A percentile compares a stretch with the other conserved stretches of the same genome.
phyloP scores from a whole-genome alignment of 2,888 invertebrate species.

The Trichopria drosophilae region DNA sequence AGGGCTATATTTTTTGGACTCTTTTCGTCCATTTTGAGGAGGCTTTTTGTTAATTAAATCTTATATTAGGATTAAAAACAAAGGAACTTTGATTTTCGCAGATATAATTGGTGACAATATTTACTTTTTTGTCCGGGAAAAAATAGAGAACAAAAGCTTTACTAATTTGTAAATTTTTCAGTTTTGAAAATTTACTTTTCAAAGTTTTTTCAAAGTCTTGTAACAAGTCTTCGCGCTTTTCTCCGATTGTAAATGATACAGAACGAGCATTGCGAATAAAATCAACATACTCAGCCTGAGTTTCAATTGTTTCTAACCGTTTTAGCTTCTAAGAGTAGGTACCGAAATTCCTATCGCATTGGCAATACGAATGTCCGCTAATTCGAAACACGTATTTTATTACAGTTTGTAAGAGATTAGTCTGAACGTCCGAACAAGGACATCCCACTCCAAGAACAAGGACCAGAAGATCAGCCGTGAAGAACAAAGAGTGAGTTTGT shows the following conservation, averaged over 20 bases:
- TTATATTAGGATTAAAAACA: not conserved
- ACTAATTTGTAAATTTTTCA: conserved; percentile 3
- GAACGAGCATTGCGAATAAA: conserved; percentile 4
- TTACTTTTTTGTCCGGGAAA: conserved; percentile 2
- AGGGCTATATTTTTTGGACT: too few relatives aligned
- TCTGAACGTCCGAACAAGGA: too few relatives aligned
- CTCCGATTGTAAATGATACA: not conserved
- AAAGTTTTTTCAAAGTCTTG: conserved; percentile 3
- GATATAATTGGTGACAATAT: not conserved
- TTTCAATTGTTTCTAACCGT: conserved; percentile 1
- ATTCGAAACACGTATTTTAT: too few relatives aligned
- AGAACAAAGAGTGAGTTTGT: too few relatives aligned
- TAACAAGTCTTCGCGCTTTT: not conserved
- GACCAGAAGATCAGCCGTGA: too few relatives aligned
- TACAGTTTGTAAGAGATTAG: too few relatives aligned
- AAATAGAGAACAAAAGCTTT: not conserved
- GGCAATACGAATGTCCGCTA: too few relatives aligned
- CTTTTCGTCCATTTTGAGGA: too few relatives aligned
- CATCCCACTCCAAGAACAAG: too few relatives aligned
- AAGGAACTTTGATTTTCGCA: conserved; percentile 1
- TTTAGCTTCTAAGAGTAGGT: too few relatives aligned
- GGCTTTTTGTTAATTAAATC: not conserved
- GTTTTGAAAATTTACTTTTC: conserved; percentile 3
- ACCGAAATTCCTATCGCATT: too few relatives aligned
- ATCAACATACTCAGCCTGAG: not conserved